These are phyloP conservation scores for Agrilus planipennis DNA, from an alignment of 1,140 invertebrate species.

Conservation along the genomic window DNA sequence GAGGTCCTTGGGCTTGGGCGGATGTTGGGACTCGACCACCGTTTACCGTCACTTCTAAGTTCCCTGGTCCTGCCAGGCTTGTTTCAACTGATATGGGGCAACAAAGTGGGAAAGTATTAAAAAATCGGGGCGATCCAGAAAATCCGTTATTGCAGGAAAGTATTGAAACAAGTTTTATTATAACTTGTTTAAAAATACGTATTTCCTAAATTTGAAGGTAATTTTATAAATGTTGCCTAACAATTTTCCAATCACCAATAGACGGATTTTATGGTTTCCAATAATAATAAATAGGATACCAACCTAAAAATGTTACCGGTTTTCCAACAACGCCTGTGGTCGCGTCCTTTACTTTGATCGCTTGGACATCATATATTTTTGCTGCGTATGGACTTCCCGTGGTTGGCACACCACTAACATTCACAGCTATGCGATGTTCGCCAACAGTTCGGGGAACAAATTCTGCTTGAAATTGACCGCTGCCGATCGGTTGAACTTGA, in stretches of 20 bases:
- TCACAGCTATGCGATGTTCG: conserved; percentile 81
- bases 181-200: no score
- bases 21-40: conserved; percentile 91
- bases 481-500: conserved; percentile 58
- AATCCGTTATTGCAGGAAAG: no score
- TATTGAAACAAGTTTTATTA: no score
- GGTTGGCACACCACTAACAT: conserved; percentile 62
- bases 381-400: conserved; percentile 83
- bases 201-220: no score
- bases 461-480: conserved; percentile 71
- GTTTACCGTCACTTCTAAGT: conserved; percentile 94
- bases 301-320: conserved; percentile 89
- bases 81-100: conserved; percentile 87
- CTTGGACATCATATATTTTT: conserved; percentile 89
- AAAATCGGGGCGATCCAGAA: no score
- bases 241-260: no score
- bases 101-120: no score
- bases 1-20: conserved; percentile 86
- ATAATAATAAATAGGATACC: conserved; percentile 21
- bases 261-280: no score
- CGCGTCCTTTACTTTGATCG: conserved; percentile 89
- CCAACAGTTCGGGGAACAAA: conserved; percentile 77
- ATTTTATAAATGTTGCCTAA: no score
- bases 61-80: conserved; percentile 89
- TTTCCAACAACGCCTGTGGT: conserved; percentile 83